Percentiles rank a stretch among this genome's conserved stretches.
These are phyloP conservation scores for Eilema depressum DNA, from an alignment of 2,888 invertebrate genomes.

Conservation along the genomic window DNA sequence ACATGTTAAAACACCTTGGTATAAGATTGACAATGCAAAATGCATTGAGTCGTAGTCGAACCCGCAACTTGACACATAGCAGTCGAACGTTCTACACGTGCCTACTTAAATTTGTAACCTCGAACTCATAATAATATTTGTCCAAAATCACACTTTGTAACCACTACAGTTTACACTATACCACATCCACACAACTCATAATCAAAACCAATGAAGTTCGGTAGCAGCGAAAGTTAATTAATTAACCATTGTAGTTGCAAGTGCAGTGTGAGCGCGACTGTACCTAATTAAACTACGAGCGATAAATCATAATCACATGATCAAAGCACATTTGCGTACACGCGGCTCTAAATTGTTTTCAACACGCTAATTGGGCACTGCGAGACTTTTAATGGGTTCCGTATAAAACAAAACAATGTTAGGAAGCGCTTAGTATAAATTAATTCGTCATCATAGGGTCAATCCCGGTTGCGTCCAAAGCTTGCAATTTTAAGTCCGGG, in stretches of 20 bases:
- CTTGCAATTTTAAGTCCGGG: too few relatives aligned
- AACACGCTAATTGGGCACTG: slow-evolving; percentile 57
- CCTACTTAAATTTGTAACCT: background rate
- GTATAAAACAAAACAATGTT: slow-evolving; percentile 17
- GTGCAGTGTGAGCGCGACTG: slow-evolving; percentile 40
- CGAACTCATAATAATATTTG: background rate
- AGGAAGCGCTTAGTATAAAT: too few relatives aligned
- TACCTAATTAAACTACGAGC: slow-evolving; percentile 46
- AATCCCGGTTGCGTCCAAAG: too few relatives aligned
- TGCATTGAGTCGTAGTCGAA: background rate
- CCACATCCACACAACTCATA: background rate
- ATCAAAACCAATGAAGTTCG: slow-evolving; percentile 6
- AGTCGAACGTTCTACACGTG: background rate
- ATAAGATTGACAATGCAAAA: too few relatives aligned
- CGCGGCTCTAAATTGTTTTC: slow-evolving; percentile 56
- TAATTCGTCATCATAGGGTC: too few relatives aligned
- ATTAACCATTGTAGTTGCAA: slow-evolving; percentile 39
- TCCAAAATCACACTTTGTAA: background rate
- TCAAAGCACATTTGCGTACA: slow-evolving; percentile 52
- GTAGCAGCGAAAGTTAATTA: slow-evolving; percentile 36
- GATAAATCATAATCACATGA: slow-evolving; percentile 58
- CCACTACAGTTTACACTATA: background rate
- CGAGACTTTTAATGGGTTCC: slow-evolving; percentile 42
- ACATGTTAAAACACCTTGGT: too few relatives aligned
- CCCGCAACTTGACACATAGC: background rate